These are phyloP conservation scores for Anabas testudineus DNA, from an alignment of 2,797 vertebrate species.

Conservation along the genomic window DNA sequence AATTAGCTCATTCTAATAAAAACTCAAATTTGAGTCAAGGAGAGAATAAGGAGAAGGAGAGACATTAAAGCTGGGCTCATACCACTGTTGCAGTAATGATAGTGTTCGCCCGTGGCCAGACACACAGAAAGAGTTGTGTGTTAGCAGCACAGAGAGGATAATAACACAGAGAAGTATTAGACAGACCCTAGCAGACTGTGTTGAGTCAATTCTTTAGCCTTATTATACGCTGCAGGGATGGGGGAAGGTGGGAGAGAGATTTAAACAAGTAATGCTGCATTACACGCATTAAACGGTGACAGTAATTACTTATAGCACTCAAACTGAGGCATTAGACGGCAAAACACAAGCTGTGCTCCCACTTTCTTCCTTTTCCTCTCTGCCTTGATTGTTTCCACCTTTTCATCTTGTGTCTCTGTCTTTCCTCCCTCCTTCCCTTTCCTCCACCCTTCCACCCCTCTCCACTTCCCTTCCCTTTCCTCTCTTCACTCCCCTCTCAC, in stretches of 20 bases:
- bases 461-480: constrained; percentile 11
- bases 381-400: constrained; percentile 36
- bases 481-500: constrained; percentile 40
- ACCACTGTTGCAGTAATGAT: constrained; percentile 70
- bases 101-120: constrained; percentile 75
- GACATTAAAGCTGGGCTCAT: constrained; percentile 50
- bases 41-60: constrained; percentile 55
- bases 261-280: constrained; percentile 76
- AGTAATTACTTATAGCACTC: constrained; percentile 75
- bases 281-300: constrained; percentile 70
- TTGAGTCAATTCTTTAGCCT: constrained; percentile 78
- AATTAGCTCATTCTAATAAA: constrained; percentile 64
- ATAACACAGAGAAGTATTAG: constrained; percentile 76
- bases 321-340: constrained; percentile 57
- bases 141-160: constrained; percentile 73
- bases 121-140: constrained; percentile 60
- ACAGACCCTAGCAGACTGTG: constrained; percentile 68
- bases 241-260: constrained; percentile 32
- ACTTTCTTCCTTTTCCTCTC: constrained; percentile 35
- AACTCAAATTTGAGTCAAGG: constrained; percentile 63
- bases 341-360: constrained; percentile 59
- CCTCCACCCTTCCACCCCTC: neutral
- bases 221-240: constrained; percentile 71
- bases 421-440: constrained; percentile 7
- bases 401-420: constrained; percentile 2